Evolutionary conservation across 2,888 invertebrate species (phyloP), one percentile per base, ranked within the genome.

Genomic region (Ennomos fuscantarius): DNA sequence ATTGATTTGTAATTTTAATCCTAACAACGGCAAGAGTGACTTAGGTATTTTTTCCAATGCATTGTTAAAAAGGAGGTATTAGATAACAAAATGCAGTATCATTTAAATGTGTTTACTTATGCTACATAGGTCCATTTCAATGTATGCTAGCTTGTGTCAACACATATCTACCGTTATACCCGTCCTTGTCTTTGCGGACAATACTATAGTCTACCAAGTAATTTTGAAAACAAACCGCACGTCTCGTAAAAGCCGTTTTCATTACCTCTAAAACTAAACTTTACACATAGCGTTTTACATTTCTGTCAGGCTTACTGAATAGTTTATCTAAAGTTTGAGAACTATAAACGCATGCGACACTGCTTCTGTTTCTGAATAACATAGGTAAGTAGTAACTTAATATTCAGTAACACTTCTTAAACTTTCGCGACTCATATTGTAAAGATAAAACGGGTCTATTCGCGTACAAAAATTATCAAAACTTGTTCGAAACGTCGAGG

Each of bases 61-160:
- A 33, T 11, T 43, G 24, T 36, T 51, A 47, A 52, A 44, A 41
- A 9, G 40, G 13, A 36, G 32, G 39, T 39, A 13, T n/a, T 33
- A 56, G 48, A 45, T 65, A 64, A 49, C 24, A 40, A 60, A 65
- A n/a, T 63, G 62, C 63, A 73, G 64, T 60, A 61, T 53, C 63
- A 45, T 63, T 48, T 62, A 60, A 59, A 63, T 63, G 63, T 49
- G 55, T 57, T 60, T 65, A 57, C 48, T 55, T 58, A 48, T 61
- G 42, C 62, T 51, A 60, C 66, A 72, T 65, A 57, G 54, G 33
- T 45, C 15, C 40, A 46, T 59, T 61, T 68, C 56, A 51, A 63
- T 58, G 62, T 56, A 36, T 37, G n/a, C 37, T 11, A 37, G n/a
- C n/a, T n/a, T n/a, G n/a, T n/a, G n/a, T n/a, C n/a, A n/a, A n/a